These are phyloP conservation scores for Calidris pugnax DNA, from an alignment of 2,113 vertebrate genomes.

Conservation along the genomic window DNA sequence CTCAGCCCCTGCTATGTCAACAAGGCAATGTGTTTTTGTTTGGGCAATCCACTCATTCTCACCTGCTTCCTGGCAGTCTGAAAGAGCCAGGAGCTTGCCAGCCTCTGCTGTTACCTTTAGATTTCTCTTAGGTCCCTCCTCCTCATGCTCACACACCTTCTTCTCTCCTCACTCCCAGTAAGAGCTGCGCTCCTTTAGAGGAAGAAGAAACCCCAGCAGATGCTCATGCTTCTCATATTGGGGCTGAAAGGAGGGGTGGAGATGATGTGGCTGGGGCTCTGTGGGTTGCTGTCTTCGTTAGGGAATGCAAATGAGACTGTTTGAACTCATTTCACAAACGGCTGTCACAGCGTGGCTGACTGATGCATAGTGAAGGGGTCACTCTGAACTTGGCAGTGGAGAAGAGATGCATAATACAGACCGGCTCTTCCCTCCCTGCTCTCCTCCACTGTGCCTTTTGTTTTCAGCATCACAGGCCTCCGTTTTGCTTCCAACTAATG, in stretches of 20 bases:
- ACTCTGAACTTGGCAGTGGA: not conserved
- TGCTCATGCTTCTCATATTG: not conserved
- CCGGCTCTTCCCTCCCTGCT: not conserved
- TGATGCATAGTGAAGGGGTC: not conserved
- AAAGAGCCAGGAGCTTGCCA: not conserved
- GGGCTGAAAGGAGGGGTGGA: not conserved
- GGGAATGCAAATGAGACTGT: not conserved
- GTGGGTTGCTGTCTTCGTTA: not conserved
- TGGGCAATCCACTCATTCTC: not conserved
- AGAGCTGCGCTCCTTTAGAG: not conserved
- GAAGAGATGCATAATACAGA: not conserved
- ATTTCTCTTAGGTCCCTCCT: not conserved
- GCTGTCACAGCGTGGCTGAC: not conserved
- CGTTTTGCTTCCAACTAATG: not conserved
- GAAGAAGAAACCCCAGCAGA: not conserved
- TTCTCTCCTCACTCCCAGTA: accelerated
- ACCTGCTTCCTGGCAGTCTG: not conserved
- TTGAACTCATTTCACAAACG: not conserved
- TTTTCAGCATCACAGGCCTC: not conserved
- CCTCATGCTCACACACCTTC: not conserved
- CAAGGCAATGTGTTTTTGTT: not conserved
- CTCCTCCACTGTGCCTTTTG: not conserved
- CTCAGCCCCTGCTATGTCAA: not conserved
- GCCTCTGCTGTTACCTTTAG: not conserved
- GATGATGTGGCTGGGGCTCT: not conserved